A percentile compares a stretch with the other conserved stretches of the same genome.
Conservation (phyloP, 2,888 invertebrate species). For the Acleris cristana region DNA sequence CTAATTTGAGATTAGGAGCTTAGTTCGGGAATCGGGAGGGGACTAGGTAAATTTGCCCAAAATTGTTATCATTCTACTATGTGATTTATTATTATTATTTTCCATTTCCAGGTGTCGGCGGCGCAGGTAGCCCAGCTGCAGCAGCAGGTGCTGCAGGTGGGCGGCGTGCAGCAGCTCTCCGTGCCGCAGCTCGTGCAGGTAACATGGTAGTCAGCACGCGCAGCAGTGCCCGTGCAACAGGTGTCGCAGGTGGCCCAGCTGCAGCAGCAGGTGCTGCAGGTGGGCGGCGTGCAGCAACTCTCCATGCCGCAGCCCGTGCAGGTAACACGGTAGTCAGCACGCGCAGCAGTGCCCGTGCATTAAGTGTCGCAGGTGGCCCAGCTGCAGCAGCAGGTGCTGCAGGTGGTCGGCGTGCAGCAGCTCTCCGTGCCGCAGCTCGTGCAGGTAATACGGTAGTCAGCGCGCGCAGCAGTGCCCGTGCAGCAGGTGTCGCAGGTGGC, state of each 20-base stretch:
- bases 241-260: conserved; percentile 49
- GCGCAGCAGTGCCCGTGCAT: too few species aligned
- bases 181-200: conserved; percentile 72
- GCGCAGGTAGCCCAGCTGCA: conserved; percentile 52
- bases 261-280: conserved; percentile 73
- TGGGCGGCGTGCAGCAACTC: conserved; percentile 74
- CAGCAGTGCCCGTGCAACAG: not conserved
- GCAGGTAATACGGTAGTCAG: conserved; percentile 50
- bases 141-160: conserved; percentile 75
- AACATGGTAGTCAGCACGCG: not conserved
- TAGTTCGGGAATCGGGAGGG: too few species aligned
- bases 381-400: conserved; percentile 69
- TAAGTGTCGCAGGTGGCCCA: conserved; percentile 46
- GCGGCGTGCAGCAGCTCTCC: conserved; percentile 73
- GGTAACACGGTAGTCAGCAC: conserved; percentile 45
- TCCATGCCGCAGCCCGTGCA: conserved; percentile 70
- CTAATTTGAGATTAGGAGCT: too few species aligned
- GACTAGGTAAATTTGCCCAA: too few species aligned
- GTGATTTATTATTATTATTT: too few species aligned
- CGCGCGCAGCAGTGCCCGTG: not conserved
- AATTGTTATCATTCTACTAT: too few species aligned
- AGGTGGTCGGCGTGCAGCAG: conserved; percentile 75
- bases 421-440: conserved; percentile 70
- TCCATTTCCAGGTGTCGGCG: conserved; percentile 1
- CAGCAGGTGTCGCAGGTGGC: too few species aligned